Evolutionary conservation across 1,140 invertebrate species (phyloP).

Genomic region (Aporrectodea caliginosa): DNA sequence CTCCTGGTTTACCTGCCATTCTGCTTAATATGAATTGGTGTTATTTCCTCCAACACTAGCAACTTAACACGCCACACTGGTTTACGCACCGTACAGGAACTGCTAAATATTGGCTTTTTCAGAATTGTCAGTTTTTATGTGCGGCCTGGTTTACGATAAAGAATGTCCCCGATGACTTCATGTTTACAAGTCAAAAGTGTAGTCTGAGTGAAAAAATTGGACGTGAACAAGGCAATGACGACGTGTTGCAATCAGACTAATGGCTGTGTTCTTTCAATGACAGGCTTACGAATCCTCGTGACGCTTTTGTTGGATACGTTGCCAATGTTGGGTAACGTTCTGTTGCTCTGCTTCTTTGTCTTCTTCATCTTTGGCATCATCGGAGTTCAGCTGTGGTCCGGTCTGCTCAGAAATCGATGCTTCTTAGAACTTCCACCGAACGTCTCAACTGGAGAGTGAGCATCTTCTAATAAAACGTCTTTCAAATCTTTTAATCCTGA

Average conservation of each 20-base stretch:
- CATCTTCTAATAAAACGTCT: not conserved
- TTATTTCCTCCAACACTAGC: too few relatives aligned
- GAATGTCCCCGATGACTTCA: too few relatives aligned
- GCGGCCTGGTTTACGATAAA: too few relatives aligned
- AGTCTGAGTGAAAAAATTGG: too few relatives aligned
- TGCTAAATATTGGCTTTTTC: too few relatives aligned
- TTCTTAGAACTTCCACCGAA: conserved; percentile 61
- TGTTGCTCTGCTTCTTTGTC: conserved; percentile 98
- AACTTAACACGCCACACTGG: too few relatives aligned
- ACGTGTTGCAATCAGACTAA: not conserved
- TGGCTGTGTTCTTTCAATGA: conserved; percentile 10
- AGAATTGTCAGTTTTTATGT: too few relatives aligned
- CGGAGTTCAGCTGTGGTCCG: conserved; percentile 98
- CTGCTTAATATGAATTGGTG: too few relatives aligned
- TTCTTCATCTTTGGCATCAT: conserved; percentile 99
- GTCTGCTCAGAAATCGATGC: conserved; percentile 88
- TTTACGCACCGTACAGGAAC: too few relatives aligned
- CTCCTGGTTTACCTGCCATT: too few relatives aligned
- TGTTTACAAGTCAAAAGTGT: too few relatives aligned
- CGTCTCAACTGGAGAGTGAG: conserved; percentile 36
- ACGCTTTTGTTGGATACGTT: conserved; percentile 98
- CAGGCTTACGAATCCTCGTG: conserved; percentile 96
- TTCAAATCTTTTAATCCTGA: not conserved
- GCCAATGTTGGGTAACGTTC: conserved; percentile 97
- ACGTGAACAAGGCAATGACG: too few relatives aligned